These are phyloP conservation scores for Progne subis DNA, from an alignment of 2,113 vertebrate species.

Conservation along the genomic window DNA sequence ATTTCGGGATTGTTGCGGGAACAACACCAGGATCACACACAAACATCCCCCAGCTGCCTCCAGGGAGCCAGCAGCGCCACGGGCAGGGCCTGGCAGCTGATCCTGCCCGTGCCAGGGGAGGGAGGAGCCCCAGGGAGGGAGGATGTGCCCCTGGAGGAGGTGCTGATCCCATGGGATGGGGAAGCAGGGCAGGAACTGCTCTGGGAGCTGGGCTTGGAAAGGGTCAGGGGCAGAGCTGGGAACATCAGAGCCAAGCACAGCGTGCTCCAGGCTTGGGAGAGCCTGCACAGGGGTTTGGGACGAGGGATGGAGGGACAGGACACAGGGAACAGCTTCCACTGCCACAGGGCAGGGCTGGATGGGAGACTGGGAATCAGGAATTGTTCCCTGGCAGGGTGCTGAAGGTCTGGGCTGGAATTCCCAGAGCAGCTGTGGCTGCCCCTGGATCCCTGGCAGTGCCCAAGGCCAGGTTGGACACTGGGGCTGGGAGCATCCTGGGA, in stretches of 20 bases:
- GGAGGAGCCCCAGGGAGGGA: too few species aligned
- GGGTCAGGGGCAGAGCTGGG: rapidly evolving
- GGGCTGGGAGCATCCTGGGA: neutral
- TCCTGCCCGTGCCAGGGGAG: rapidly evolving
- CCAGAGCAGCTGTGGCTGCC: neutral
- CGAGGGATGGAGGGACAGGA: neutral
- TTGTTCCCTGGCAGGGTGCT: neutral
- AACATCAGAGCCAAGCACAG: rapidly evolving
- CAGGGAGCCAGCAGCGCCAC: neutral
- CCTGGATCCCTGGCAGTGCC: neutral
- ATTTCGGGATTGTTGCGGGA: neutral
- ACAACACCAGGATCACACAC: neutral
- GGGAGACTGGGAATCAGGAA: neutral
- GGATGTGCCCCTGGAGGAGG: rapidly evolving
- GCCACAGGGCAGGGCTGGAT: neutral
- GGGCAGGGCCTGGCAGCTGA: rapidly evolving
- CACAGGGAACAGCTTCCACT: neutral
- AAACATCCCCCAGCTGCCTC: neutral
- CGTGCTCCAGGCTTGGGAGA: neutral
- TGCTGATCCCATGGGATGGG: rapidly evolving
- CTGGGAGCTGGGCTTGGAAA: neutral
- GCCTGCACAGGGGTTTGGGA: neutral
- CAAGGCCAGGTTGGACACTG: neutral
- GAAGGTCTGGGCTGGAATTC: neutral
- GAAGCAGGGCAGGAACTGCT: rapidly evolving